Conservation (phyloP, 2,888 invertebrate species). For the Cremastinae sp. region DNA sequence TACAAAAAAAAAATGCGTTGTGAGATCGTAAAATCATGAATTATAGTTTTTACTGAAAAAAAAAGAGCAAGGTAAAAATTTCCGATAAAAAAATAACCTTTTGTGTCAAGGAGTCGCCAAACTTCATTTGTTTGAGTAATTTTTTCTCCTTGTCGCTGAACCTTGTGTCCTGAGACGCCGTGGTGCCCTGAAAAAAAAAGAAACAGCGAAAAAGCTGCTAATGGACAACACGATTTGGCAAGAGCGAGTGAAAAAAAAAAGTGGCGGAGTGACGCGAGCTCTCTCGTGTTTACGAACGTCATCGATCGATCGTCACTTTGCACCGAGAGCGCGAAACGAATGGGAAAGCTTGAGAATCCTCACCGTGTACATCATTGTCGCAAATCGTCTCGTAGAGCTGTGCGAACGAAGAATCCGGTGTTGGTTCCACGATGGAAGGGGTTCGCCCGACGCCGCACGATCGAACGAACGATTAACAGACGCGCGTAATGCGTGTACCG, state of each 20-base stretch:
- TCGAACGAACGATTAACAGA: conserved; percentile 11
- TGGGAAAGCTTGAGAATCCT: conserved; percentile 60
- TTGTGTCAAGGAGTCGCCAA: conserved; percentile 95
- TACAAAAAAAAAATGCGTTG: too few relatives aligned
- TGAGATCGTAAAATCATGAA: too few relatives aligned
- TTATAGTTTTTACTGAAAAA: background rate
- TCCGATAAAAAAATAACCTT: conserved; percentile 84
- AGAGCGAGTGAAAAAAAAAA: conserved; percentile 19
- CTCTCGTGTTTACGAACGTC: background rate
- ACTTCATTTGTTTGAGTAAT: conserved; percentile 98
- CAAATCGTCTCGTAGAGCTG: conserved; percentile 35
- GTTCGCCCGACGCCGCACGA: conserved; percentile 48
- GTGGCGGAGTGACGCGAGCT: background rate
- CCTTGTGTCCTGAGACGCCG: conserved; percentile 98
- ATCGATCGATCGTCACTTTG: conserved; percentile 8
- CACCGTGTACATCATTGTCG: conserved; percentile 82
- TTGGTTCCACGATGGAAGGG: conserved; percentile 36
- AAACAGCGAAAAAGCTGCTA: conserved; percentile 3
- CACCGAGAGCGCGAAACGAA: background rate
- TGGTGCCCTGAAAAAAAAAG: conserved; percentile 90
- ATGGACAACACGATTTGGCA: background rate
- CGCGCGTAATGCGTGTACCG: conserved; percentile 4
- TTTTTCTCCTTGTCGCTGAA: conserved; percentile 99
- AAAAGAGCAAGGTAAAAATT: background rate
- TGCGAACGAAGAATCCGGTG: conserved; percentile 36